phyloP scores from a whole-genome alignment of 2,113 vertebrate genomes.

The Azemiops feae region DNA sequence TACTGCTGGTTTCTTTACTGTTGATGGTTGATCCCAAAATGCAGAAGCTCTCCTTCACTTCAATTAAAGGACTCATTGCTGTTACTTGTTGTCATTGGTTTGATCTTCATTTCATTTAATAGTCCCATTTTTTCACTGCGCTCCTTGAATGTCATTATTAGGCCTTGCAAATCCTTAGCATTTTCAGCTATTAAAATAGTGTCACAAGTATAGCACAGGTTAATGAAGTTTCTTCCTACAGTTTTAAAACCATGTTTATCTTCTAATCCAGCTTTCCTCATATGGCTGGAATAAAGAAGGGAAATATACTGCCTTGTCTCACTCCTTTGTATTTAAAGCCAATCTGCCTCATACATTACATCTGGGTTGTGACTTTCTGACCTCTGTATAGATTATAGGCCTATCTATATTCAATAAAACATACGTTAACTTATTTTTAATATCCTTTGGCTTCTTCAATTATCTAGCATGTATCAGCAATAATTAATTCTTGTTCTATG shows the following conservation, averaged over 20 bases:
- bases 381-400: neutral
- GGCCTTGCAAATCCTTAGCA: neutral
- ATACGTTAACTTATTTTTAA: neutral
- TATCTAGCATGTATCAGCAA: neutral
- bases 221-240: neutral
- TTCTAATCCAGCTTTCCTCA: neutral
- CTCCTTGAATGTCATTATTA: neutral
- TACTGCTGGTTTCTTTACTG: neutral
- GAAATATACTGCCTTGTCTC: neutral
- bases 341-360: neutral
- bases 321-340: neutral
- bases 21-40: neutral
- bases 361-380: neutral
- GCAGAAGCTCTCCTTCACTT: neutral
- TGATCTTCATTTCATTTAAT: neutral
- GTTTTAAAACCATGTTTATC: neutral
- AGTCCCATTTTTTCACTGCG: neutral
- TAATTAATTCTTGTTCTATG: neutral
- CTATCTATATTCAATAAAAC: neutral
- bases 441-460: neutral
- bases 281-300: neutral
- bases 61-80: neutral
- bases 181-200: neutral
- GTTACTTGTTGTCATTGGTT: neutral
- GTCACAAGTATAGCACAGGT: neutral